Evolutionary conservation across 2,113 vertebrate species (phyloP).

Genomic region (Tetraodon nigroviridis): DNA sequence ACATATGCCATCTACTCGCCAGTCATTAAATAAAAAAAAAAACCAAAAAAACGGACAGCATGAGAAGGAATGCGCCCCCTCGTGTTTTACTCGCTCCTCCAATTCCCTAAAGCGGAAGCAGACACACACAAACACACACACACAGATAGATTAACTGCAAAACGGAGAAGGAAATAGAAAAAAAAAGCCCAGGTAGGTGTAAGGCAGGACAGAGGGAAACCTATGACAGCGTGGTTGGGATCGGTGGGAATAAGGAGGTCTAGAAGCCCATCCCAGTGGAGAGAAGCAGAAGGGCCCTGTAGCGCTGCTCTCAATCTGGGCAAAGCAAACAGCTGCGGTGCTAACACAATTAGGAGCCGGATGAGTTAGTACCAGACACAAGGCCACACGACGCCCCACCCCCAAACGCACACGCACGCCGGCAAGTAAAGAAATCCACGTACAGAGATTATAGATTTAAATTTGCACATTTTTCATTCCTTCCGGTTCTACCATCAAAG

Average conservation of each 20-base stretch:
- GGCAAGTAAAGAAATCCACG: background rate
- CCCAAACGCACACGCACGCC: slow-evolving; percentile 20
- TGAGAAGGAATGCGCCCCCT: slow-evolving; percentile 37
- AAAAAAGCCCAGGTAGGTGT: slow-evolving; percentile 9
- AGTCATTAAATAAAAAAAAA: no score
- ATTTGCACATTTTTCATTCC: background rate
- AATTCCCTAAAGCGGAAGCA: slow-evolving; percentile 4
- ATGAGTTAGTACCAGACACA: slow-evolving; percentile 94
- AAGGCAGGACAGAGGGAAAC: slow-evolving; percentile 10
- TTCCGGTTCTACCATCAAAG: no score
- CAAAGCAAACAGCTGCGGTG: slow-evolving; percentile 88
- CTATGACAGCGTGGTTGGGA: slow-evolving; percentile 52
- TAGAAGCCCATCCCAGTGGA: slow-evolving; percentile 86
- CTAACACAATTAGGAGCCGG: slow-evolving; percentile 94
- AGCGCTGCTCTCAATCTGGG: slow-evolving; percentile 90
- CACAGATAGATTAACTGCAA: slow-evolving; percentile 11
- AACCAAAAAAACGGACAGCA: slow-evolving; percentile 25
- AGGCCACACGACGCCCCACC: slow-evolving; percentile 71
- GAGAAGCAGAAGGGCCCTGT: slow-evolving; percentile 88
- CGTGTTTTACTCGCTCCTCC: slow-evolving; percentile 3
- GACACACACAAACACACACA: background rate
- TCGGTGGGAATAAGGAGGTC: slow-evolving; percentile 79
- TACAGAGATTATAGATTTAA: background rate
- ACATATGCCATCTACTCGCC: slow-evolving; percentile 32
- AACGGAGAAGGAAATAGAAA: slow-evolving; percentile 13